Conservation (phyloP, 2,888 invertebrate genomes). For the Drosophila fungiperda region DNA sequence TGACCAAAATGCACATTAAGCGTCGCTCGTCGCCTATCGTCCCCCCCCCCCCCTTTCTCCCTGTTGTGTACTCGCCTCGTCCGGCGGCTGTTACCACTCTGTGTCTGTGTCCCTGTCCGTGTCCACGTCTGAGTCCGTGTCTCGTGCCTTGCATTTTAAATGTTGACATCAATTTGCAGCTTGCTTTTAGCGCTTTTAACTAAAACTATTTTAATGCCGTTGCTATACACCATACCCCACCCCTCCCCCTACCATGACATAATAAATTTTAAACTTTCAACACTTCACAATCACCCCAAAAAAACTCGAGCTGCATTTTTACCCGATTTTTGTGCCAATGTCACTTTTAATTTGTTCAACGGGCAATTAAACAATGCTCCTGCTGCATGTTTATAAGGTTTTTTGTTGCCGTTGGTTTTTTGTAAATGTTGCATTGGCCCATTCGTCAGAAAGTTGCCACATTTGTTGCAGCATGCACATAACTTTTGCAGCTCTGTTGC, state of each 20-base stretch:
- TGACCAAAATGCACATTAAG: conserved; percentile 74
- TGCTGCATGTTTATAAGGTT: conserved; percentile 9
- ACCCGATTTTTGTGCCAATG: conserved; percentile 35
- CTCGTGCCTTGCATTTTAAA: conserved; percentile 69
- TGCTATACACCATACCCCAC: neutral
- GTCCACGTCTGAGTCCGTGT: conserved; percentile 12
- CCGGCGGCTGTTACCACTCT: conserved; percentile 25
- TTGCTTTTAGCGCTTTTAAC: conserved; percentile 64
- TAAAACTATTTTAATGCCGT: conserved; percentile 66
- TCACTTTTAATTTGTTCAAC: conserved; percentile 62
- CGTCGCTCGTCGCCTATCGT: conserved; percentile 45
- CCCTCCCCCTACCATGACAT: conserved; percentile 18
- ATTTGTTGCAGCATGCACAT: conserved; percentile 16
- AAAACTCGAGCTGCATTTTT: conserved; percentile 15
- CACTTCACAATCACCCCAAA: conserved; percentile 42
- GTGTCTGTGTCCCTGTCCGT: neutral
- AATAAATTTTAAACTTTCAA: conserved; percentile 70
- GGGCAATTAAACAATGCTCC: conserved; percentile 63
- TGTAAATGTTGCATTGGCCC: conserved; percentile 25
- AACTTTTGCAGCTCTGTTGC: conserved; percentile 32
- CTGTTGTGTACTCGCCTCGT: conserved; percentile 23
- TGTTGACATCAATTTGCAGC: conserved; percentile 70
- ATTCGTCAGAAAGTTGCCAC: conserved; percentile 28
- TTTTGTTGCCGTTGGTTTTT: conserved; percentile 17
- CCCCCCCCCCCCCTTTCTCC: conserved; percentile 9